Evolutionary conservation across 2,797 vertebrate genomes (phyloP), one percentile per base, ranked within the genome.

Genomic region (Periophthalmus magnuspinnatus): DNA sequence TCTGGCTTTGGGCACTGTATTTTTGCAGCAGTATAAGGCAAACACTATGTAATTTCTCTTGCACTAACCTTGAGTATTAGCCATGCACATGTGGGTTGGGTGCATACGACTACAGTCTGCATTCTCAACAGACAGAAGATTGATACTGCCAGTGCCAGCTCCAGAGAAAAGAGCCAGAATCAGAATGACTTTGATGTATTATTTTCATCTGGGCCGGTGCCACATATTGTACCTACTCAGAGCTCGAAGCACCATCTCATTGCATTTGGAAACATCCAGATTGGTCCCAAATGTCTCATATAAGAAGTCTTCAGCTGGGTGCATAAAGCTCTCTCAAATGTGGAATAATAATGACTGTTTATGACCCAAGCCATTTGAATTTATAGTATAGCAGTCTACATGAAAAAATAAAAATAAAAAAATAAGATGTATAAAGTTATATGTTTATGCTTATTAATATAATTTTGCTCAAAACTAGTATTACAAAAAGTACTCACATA

Each of bases 151-250:
- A 2, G 62, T 83, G 81, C 83, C 82, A 87, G 82, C 70, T 80
- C 80, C 72, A 21, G 77, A 83, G 80, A 72, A 85, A 82, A 81
- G 79, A 81, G 85, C 84, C 89, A 79, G 85, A 89, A 89, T 88
- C 84, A 82, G 80, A 90, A 85, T 85, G 87, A 86, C 89, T 90
- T 88, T 91, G 89, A 91, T 89, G 81, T 86, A 90, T 90, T 90
- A 89, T 89, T 90, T 90, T 90, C 84, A 88, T 87, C 81, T 87
- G 76, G 78, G 81, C 79, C 34, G 16, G 71, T 84, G 79, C 84
- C 80, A 83, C 82, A 85, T 84, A 28, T 61, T 64, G 21, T 64
- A 86, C 74, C 76, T 76, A 77, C 75, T 58, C 70, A 87, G 65
- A 84, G 68, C 77, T 56, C 70, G 47, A 83, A 67, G 62, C 75